A percentile compares a stretch with the other conserved stretches of the same genome.
These are phyloP conservation scores for Andrena flavipes DNA, from an alignment of 2,888 invertebrate genomes.

Conservation along the genomic window DNA sequence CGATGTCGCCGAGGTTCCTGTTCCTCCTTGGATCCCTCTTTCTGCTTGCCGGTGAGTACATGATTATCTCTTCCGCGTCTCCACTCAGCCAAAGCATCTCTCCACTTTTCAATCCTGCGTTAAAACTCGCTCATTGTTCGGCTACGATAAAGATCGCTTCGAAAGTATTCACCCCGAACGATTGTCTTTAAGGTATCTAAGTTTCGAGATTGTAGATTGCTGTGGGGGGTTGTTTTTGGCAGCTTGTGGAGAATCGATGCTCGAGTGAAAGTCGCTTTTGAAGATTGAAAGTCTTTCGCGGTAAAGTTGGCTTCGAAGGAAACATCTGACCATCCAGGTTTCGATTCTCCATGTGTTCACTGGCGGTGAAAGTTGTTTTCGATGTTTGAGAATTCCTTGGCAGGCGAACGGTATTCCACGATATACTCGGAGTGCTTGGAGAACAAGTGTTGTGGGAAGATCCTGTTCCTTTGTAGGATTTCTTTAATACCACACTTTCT, in stretches of 20 bases:
- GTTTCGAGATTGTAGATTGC: too few species aligned
- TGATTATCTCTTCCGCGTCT: neutral
- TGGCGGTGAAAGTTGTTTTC: conserved; percentile 53
- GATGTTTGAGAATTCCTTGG: conserved; percentile 20
- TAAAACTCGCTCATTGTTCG: neutral
- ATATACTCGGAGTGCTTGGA: neutral
- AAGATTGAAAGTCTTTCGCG: neutral
- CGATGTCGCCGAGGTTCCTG: conserved; percentile 82
- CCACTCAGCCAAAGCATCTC: neutral
- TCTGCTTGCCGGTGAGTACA: conserved; percentile 82
- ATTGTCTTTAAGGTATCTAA: neutral
- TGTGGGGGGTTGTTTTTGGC: too few species aligned
- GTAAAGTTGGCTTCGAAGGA: conserved; percentile 1
- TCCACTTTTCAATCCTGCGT: neutral
- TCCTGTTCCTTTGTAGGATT: too few species aligned
- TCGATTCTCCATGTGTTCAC: conserved; percentile 9
- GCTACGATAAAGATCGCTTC: neutral
- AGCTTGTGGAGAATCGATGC: too few species aligned
- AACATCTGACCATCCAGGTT: conserved; percentile 6
- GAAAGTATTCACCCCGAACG: neutral
- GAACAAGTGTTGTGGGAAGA: too few species aligned
- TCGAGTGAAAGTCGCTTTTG: conserved; percentile 18
- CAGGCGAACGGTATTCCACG: conserved; percentile 17
- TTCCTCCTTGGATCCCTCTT: conserved; percentile 80
- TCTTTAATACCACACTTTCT: too few species aligned